Percentiles rank a stretch among this genome's conserved stretches.
Evolutionary conservation across 1,140 invertebrate species (phyloP).

Genomic region (Formica exsecta): DNA sequence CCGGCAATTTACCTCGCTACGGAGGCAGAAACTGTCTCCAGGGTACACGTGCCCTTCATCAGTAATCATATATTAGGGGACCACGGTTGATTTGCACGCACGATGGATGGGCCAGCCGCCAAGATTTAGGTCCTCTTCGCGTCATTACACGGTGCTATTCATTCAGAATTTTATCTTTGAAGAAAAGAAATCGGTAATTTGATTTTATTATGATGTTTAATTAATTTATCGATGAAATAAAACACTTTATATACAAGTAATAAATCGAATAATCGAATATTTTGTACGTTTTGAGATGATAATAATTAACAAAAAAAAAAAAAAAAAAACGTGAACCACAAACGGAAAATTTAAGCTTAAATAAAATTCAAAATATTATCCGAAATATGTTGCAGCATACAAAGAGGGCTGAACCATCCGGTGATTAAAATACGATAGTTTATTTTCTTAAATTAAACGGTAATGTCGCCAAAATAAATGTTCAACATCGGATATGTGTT

Average conservation of each 20-base stretch:
- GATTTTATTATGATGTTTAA: neutral
- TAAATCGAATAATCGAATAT: neutral
- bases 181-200: neutral
- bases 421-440: conserved; percentile 43
- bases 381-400: neutral
- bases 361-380: neutral
- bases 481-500: conserved; percentile 42
- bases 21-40: conserved; percentile 48
- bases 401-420: no score
- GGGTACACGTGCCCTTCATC: conserved; percentile 41
- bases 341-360: neutral
- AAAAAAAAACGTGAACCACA: neutral
- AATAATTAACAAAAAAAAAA: neutral
- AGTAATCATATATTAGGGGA: conserved; percentile 33
- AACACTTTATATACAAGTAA: neutral
- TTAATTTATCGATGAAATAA: conserved; percentile 1
- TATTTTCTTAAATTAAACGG: conserved; percentile 68
- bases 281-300: neutral
- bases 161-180: neutral
- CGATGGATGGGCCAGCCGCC: conserved; percentile 14
- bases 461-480: conserved; percentile 58
- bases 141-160: conserved; percentile 8
- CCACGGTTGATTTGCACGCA: conserved; percentile 33
- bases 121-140: conserved; percentile 31
- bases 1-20: conserved; percentile 67